Evolutionary conservation across 53 echinoderm and acorn worm species (phyloP), one percentile per base, ranked within the genome.

Genomic region (Echinometra lucunter): DNA sequence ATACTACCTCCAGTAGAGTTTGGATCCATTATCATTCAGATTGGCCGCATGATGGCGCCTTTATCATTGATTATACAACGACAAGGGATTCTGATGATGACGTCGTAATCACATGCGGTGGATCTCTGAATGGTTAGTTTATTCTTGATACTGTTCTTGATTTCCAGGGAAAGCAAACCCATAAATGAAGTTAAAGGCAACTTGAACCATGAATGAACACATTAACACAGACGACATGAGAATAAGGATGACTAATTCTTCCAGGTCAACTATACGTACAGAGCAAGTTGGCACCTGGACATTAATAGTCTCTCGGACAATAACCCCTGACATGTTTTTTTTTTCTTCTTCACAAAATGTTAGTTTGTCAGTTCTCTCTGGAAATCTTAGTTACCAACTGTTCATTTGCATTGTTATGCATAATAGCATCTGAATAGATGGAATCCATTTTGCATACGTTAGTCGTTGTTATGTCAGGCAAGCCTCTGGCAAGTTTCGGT

Each of bases 1-100:
- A 95, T 70, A 95, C 90, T 6, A 89, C 45, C 74, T 95, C 95
- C 34, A 89, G 74, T 7, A 44, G 89, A 37, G 57, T 75, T 3
- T 90, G 90, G 95, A 16, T 95, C 25, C 89, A 74, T 15, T 95
- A 89, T 56, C 90, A 95, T 74, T 95, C 95, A 27, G 95, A 95
- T 23, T 95, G 90, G 90, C 95, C 95, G 25, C 95, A 95, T 55
- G 89, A 89, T 15, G 90, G 95, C 56, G 74, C 37, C 7, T 95
- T 95, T 38, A n/a, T 37, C 27, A 72, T 95, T 2, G 75, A 95
- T 30, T 95, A 95, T 58, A 13, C 18, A 13, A 57, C 95, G 21
- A 49, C 82, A 15, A 34, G 88, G 1, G 49, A 42, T 53, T 27
- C 88, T 57, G 53, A 34, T n/a, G 82, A 57, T 58, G 15, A 32